A percentile compares a stretch with the other conserved stretches of the same genome.
Evolutionary conservation across 2,113 vertebrate species (phyloP).

Genomic region (Aramus guarauna): DNA sequence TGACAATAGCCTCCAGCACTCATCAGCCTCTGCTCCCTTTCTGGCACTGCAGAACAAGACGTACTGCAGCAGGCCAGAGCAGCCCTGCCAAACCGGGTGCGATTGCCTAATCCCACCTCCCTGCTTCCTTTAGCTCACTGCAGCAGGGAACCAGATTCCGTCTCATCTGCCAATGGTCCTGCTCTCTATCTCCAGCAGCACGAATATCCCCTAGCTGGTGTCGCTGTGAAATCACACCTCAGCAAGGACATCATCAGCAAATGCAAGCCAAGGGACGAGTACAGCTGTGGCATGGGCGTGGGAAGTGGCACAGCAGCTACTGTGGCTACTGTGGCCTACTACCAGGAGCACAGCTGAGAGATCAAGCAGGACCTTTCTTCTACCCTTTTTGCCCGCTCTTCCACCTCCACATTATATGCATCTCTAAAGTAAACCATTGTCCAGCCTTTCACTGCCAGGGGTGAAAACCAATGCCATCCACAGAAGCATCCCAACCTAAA

Average conservation of each 20-base stretch:
- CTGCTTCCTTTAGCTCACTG: background rate
- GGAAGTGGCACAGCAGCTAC: background rate
- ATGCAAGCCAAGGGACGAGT: background rate
- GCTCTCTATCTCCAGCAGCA: background rate
- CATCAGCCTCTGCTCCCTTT: constrained; percentile 20
- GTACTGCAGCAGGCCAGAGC: background rate
- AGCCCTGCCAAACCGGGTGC: background rate
- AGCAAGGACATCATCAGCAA: background rate
- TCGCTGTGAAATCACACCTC: background rate
- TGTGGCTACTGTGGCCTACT: background rate
- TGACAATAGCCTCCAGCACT: constrained; percentile 23
- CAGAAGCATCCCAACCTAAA: background rate
- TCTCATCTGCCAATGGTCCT: background rate
- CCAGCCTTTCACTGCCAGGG: background rate
- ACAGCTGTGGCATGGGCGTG: background rate
- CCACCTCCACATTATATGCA: background rate
- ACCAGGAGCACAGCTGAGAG: background rate
- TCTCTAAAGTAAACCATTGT: background rate
- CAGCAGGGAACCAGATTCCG: background rate
- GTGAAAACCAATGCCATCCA: background rate
- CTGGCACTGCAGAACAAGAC: background rate
- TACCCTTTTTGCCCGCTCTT: background rate
- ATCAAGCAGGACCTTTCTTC: background rate
- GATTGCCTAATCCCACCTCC: background rate
- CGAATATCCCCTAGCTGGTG: background rate